These are phyloP conservation scores for Thaleichthys pacificus DNA, from an alignment of 2,797 vertebrate species.

Conservation along the genomic window DNA sequence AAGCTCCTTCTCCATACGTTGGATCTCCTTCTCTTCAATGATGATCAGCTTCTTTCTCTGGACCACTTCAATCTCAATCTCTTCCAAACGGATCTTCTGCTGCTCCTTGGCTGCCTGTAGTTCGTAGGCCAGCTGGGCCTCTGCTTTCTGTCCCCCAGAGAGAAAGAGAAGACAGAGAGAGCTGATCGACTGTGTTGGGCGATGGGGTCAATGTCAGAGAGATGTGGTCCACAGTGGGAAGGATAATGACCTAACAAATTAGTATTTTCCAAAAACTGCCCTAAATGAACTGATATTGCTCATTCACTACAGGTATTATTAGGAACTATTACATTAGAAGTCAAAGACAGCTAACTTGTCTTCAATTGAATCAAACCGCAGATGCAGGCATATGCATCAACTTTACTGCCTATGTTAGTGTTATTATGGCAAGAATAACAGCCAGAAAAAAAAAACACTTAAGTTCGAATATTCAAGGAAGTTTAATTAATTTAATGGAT, in stretches of 20 bases:
- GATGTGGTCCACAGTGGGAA: neutral
- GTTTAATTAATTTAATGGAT: neutral
- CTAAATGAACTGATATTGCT: neutral
- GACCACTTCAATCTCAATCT: conserved; percentile 88
- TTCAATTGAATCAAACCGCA: neutral
- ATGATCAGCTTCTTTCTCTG: conserved; percentile 87
- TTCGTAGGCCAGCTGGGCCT: conserved; percentile 92
- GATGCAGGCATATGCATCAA: neutral
- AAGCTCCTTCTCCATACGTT: conserved; percentile 82
- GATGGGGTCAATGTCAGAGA: neutral
- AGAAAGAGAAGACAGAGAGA: neutral
- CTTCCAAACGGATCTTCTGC: conserved; percentile 89
- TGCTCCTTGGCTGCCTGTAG: conserved; percentile 91
- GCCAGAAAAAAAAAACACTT: too few species aligned
- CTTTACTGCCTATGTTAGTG: too few species aligned
- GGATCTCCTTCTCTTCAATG: conserved; percentile 86
- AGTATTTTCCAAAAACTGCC: neutral
- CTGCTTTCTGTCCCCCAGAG: conserved; percentile 79
- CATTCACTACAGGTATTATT: neutral
- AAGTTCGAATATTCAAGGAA: neutral
- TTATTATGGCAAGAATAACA: too few species aligned
- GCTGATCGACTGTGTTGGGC: neutral
- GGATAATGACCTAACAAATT: neutral
- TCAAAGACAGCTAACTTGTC: neutral
- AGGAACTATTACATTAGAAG: neutral